Percentiles rank a stretch among this genome's conserved stretches.
Evolutionary conservation across 2,797 vertebrate genomes (phyloP).

Genomic region (Pseudochirops corinnae): DNA sequence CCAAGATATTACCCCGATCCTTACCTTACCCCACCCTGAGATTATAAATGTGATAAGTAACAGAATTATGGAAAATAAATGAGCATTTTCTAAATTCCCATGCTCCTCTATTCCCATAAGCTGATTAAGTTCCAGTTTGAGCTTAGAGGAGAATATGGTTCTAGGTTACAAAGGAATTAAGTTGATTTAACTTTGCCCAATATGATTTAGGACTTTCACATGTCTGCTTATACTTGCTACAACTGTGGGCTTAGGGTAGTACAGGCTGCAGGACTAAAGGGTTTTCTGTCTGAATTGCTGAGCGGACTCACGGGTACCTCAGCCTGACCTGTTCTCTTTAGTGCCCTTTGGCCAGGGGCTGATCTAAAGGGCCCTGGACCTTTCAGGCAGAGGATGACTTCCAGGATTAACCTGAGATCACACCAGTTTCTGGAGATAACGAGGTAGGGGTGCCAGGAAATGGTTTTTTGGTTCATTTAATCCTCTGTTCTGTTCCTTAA

Average conservation of each 20-base stretch:
- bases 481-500: neutral
- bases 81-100: neutral
- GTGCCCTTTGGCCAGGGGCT: neutral
- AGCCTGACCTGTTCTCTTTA: neutral
- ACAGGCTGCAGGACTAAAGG: neutral
- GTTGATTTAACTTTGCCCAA: neutral
- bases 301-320: neutral
- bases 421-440: neutral
- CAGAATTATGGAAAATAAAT: neutral
- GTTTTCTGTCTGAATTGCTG: neutral
- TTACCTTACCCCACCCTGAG: neutral
- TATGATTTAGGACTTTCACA: neutral
- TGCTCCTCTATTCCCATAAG: neutral
- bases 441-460: neutral
- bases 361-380: neutral
- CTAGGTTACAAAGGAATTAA: neutral
- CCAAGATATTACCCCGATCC: neutral
- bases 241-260: neutral
- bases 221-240: neutral
- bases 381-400: neutral
- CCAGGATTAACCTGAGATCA: neutral
- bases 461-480: neutral
- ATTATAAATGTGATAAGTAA: neutral
- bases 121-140: neutral
- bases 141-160: neutral